Evolutionary conservation across 2,113 vertebrate genomes (phyloP).

Genomic region (Gopherus evgoodei): DNA sequence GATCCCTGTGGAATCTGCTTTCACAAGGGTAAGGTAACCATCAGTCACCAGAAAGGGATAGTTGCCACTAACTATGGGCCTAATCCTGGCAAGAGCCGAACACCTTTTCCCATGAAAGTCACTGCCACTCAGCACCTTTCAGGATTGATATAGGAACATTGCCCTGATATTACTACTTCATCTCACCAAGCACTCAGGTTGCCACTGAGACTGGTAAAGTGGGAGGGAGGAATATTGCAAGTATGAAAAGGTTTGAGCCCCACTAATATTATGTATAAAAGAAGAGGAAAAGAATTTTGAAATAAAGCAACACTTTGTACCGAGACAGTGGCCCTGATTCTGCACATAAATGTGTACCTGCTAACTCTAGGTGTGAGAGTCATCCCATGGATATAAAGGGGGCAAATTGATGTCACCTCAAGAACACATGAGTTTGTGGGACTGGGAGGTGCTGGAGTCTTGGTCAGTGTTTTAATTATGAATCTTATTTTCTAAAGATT

Average conservation of each 20-base stretch:
- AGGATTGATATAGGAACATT: neutral
- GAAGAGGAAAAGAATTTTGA: neutral
- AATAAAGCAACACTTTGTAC: neutral
- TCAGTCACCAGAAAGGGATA: neutral
- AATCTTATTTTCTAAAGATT: neutral
- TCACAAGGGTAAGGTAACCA: neutral
- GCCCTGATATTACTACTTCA: neutral
- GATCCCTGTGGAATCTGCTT: neutral
- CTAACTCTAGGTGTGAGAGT: neutral
- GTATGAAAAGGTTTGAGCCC: neutral
- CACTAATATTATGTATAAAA: neutral
- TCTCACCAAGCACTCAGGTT: neutral
- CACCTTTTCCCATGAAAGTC: neutral
- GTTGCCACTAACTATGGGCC: neutral
- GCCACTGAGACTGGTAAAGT: neutral
- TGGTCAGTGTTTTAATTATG: neutral
- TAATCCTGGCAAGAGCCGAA: neutral
- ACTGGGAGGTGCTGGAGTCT: neutral
- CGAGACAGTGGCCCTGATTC: neutral
- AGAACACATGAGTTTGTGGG: neutral
- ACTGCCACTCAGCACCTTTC: neutral
- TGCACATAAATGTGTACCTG: no score
- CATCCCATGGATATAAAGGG: neutral
- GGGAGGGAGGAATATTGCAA: neutral
- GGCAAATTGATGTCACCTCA: no score